Percentiles rank a stretch among this genome's conserved stretches.
These are phyloP conservation scores for Zygaena filipendulae DNA, from an alignment of 2,888 invertebrate species.

Conservation along the genomic window DNA sequence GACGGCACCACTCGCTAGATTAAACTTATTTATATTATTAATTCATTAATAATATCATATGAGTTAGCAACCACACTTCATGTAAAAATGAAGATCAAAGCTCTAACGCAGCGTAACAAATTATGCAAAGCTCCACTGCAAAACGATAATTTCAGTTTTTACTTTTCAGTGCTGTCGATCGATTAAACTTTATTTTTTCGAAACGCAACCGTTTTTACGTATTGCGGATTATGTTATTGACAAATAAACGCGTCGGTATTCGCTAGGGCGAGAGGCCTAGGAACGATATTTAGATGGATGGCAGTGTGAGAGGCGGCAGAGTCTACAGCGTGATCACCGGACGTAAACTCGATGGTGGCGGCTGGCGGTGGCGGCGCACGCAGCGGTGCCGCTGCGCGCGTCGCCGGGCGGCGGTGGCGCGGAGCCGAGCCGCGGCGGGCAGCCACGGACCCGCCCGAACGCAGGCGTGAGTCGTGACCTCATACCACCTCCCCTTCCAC, in stretches of 20 bases:
- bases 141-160: conserved; percentile 53
- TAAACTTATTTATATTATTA: background rate
- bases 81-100: conserved; percentile 14
- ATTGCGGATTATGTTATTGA: conserved; percentile 25
- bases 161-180: conserved; percentile 62
- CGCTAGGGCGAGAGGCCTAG: conserved; percentile 39
- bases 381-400: conserved; percentile 46
- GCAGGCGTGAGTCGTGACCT: conserved; percentile 47
- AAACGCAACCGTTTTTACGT: conserved; percentile 22
- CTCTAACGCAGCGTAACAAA: conserved; percentile 44
- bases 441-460: conserved; percentile 35
- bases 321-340: conserved; percentile 55
- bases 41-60: background rate
- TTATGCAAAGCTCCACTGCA: conserved; percentile 43
- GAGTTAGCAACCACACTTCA: too few species aligned
- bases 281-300: conserved; percentile 53
- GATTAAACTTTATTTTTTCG: conserved; percentile 36
- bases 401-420: conserved; percentile 27
- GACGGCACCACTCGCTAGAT: conserved; percentile 43
- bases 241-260: conserved; percentile 45
- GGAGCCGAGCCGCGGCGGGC: conserved; percentile 34
- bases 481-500: conserved; percentile 55
- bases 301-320: conserved; percentile 56
- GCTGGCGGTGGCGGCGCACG: conserved; percentile 54
- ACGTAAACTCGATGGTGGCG: conserved; percentile 46